Evolutionary conservation across 2,113 vertebrate genomes (phyloP).

Genomic region (Tragelaphus strepsiceros): DNA sequence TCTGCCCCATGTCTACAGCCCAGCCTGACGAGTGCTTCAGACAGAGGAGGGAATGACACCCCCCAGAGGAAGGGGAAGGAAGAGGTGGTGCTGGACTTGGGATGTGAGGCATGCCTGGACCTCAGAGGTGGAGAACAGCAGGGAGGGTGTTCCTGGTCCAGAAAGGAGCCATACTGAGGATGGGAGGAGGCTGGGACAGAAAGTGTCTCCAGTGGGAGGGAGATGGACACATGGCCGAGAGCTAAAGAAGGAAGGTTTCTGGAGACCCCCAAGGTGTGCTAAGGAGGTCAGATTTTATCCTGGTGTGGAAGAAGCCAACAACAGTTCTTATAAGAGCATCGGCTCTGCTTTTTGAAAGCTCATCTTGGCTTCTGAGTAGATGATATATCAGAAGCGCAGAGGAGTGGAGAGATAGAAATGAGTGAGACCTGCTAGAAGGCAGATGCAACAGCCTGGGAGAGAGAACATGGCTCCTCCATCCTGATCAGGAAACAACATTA

Average conservation of each 20-base stretch:
- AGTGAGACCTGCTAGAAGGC: background rate
- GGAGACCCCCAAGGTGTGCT: background rate
- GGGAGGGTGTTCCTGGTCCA: background rate
- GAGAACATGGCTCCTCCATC: background rate
- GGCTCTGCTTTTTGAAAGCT: background rate
- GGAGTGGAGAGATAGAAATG: background rate
- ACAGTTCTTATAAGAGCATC: background rate
- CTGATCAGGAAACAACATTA: background rate
- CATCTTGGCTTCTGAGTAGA: background rate
- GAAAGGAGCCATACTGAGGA: background rate
- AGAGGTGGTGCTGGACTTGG: no score
- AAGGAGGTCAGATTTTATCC: background rate
- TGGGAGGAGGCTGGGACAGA: background rate
- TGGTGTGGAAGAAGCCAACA: background rate
- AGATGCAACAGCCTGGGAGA: background rate
- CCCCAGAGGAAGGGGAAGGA: background rate
- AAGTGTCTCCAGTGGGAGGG: background rate
- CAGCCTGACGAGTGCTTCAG: fast-evolving
- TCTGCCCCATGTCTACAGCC: background rate
- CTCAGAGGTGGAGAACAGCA: background rate
- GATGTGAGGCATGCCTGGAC: background rate
- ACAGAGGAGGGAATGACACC: background rate
- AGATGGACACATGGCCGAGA: background rate
- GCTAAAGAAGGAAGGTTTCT: background rate
- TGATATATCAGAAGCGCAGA: background rate